Base-by-base conservation (phyloP, 2,797 vertebrate species). In the Phalanger gymnotis region DNA sequence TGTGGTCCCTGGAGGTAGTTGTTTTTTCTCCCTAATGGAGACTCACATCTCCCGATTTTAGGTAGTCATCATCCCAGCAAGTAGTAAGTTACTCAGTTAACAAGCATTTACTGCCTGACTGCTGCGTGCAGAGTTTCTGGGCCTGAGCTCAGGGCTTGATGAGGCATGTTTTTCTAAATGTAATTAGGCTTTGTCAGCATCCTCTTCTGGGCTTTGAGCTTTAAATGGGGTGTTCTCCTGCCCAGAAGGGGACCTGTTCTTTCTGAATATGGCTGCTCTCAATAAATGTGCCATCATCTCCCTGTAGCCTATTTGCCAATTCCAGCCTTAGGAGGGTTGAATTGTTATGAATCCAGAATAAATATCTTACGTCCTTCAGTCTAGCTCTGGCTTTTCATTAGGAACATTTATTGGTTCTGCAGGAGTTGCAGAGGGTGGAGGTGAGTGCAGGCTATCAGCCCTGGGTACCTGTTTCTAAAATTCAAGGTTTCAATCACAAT, bases 41-140 rank as follows among this genome's bases (percentile, higher is more conserved):
- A 51, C 5, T 7, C 28, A 22, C 52, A 22, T 57, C 11, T 9
- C 40, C 55, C 12, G 61, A 66, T 22, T 19, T 2, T 5, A 12
- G 73, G 19, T 47, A 3, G 10, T 51, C 51, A 4, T 55, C 53
- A 3, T n/a, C 91, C 92, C 93, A 52, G 89, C 51, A 81, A 13
- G 53, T 6, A 73, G 51, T 51, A 16, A 9, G 54, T 30, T 3
- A 12, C 28, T 51, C 53, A 53, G 52, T n/a, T 92, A 53, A 30
- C 28, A 52, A 28, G 66, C 3, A 0, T 2, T 91, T 54, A 51
- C 54, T 0, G 0, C 14, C 16, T 1, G 9, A 14, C 30, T 11
- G 1, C 57, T 52, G 61, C 13, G n/a, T 53, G 22, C 51, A 16
- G 90, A 0, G 0, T 47, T 25, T 13, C 54, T 6, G 30, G 54